Base-by-base conservation (phyloP, 2,888 invertebrate species). In the Lissocephala sabroskyi region DNA sequence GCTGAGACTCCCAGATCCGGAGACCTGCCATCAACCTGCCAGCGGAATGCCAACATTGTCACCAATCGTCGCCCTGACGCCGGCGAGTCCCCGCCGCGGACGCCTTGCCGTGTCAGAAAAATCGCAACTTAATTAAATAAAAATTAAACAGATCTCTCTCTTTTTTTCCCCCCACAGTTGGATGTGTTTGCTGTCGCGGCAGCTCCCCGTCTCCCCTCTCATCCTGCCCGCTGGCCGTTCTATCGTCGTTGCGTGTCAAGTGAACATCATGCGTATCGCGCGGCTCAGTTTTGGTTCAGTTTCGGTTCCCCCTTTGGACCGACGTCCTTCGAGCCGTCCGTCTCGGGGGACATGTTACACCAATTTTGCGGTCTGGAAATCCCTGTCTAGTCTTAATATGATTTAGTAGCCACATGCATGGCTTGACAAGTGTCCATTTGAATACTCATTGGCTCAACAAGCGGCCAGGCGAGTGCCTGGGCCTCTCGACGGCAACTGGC, bases 361-460 rank as follows among this genome's bases (percentile, higher is more conserved):
- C 70, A 74, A 68, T 68, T 76, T 68, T 41, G 23, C 23, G 65
- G 77, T 74, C 59, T 62, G 71, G 66, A 67, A 75, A 71, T 63
- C 79, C 77, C 65, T 73, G 79, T 76, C 75, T 65, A 60, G 79
- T 74, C 76, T 64, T 75, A 65, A 80, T 80, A 79, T 80, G 81
- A 80, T 80, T 80, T 81, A 81, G 78, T 71, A 74, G 67, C 65
- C 75, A 50, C 70, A 65, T 67, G 71, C 78, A 71, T 78, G 76
- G 78, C 78, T 73, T 80, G 75, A 79, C 79, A 81, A 81, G 79
- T 81, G 81, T 81, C 79, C 81, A 80, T 80, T 80, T 81, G 80
- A 80, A 81, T 77, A 80, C 74, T 79, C 81, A 81, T 73, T 79
- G 81, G 68, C 65, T 79, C 71, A 71, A 71, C 71, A 71, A 73